These are phyloP conservation scores for Delphinapterus leucas DNA, from an alignment of 2,113 vertebrate genomes.

Conservation along the genomic window DNA sequence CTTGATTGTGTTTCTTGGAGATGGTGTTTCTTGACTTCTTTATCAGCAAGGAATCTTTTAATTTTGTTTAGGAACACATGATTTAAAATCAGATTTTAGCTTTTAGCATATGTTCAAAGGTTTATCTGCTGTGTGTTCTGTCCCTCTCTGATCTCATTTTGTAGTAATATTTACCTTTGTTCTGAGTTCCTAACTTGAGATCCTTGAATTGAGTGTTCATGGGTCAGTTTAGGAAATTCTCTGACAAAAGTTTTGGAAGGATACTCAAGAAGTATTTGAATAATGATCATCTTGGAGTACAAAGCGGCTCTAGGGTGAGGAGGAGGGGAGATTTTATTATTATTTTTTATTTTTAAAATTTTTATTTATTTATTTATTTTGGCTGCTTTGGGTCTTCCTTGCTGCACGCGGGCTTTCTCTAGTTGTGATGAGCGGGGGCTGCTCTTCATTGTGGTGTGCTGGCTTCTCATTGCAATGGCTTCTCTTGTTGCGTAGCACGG, in stretches of 20 bases:
- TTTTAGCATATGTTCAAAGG: slow-evolving; percentile 11
- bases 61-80: slow-evolving; percentile 37
- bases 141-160: slow-evolving; percentile 17
- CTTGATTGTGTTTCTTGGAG: slow-evolving; percentile 34
- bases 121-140: neutral
- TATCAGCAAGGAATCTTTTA: slow-evolving; percentile 1
- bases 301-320: neutral
- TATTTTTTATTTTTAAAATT: too few relatives aligned
- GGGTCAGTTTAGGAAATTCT: neutral
- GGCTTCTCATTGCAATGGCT: too few relatives aligned
- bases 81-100: slow-evolving; percentile 36
- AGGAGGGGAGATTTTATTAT: neutral
- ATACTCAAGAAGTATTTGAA: neutral
- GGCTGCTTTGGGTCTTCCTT: too few relatives aligned
- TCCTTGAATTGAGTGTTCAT: slow-evolving; percentile 35
- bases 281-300: slow-evolving; percentile 23
- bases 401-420: too few relatives aligned
- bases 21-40: slow-evolving; percentile 14
- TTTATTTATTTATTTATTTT: too few relatives aligned
- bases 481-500: too few relatives aligned
- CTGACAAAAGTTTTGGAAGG: neutral
- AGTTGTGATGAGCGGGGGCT: too few relatives aligned
- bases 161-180: slow-evolving; percentile 22
- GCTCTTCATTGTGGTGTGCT: too few relatives aligned
- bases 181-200: neutral